A percentile compares a stretch with the other conserved stretches of the same genome.
Conservation (phyloP, 2,888 invertebrate genomes). For the Alloscopus bannaensis region DNA sequence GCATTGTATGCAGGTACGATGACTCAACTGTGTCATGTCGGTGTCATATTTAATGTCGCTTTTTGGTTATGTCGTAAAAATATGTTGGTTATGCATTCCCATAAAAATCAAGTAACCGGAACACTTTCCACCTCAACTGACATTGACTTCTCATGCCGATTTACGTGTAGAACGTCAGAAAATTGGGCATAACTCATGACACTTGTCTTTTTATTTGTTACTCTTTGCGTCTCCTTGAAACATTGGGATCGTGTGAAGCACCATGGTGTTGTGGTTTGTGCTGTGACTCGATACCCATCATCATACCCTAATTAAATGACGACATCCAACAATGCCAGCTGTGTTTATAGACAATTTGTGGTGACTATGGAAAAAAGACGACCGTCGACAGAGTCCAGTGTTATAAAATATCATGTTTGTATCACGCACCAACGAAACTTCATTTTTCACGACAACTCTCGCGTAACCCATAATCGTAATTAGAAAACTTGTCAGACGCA, state of each 20-base stretch:
- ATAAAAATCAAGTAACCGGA: constrained; percentile 31
- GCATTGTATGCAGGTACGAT: no score
- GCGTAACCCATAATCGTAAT: constrained; percentile 47
- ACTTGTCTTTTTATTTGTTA: background rate
- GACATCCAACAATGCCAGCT: no score
- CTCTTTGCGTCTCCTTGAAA: constrained; percentile 24
- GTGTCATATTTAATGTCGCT: no score
- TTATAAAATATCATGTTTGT: no score
- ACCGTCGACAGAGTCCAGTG: no score
- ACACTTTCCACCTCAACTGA: constrained; percentile 22
- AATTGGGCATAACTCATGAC: constrained; percentile 8
- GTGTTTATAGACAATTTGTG: no score
- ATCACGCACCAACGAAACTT: no score
- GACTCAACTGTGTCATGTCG: no score
- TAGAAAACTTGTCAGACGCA: constrained; percentile 39
- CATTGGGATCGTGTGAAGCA: no score
- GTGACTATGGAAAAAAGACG: no score
- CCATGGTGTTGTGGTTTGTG: no score
- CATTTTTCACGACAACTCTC: constrained; percentile 2
- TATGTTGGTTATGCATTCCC: background rate
- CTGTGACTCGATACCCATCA: constrained; percentile 7
- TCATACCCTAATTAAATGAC: constrained; percentile 17
- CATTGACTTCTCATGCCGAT: constrained; percentile 1
- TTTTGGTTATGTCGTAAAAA: constrained; percentile 12
- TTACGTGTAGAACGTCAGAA: constrained; percentile 13